A percentile compares a stretch with the other conserved stretches of the same genome.
Conservation (phyloP, 2,113 vertebrate genomes). For the Camelus dromedarius region DNA sequence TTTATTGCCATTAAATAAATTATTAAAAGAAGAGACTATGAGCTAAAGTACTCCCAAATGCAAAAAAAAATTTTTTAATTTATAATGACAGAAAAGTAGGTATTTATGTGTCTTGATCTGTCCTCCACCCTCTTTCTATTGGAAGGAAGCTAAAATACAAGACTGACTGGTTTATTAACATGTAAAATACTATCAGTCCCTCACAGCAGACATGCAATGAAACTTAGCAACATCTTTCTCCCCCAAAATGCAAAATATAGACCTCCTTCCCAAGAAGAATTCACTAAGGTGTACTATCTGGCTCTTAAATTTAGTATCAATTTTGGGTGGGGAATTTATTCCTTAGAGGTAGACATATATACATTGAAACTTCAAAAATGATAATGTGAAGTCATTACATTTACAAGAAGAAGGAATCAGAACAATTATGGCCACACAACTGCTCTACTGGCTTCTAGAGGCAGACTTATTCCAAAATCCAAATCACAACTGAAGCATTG, state of each 20-base stretch:
- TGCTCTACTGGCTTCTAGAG: not conserved
- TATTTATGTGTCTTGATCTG: not conserved
- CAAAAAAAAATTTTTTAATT: not conserved
- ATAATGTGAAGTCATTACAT: not conserved
- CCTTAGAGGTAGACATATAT: not conserved
- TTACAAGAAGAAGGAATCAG: not conserved
- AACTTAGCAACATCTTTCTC: not conserved
- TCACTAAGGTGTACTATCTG: not conserved
- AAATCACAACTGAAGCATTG: not conserved
- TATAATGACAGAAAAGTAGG: not conserved
- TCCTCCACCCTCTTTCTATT: not conserved
- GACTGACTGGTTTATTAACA: not conserved
- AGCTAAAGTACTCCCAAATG: not conserved
- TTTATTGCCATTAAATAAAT: not conserved
- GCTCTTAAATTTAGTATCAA: not conserved
- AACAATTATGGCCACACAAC: not conserved
- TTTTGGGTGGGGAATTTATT: not conserved
- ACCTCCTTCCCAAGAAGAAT: constrained; percentile 26
- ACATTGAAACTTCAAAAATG: not conserved
- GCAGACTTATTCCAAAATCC: not conserved
- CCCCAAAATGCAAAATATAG: not conserved
- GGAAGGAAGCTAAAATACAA: not conserved
- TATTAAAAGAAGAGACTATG: not conserved
- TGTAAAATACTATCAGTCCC: not conserved
- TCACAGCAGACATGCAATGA: not conserved